Percentiles rank a stretch among this genome's conserved stretches.
These are phyloP conservation scores for Megalurothrips usitatus DNA, from an alignment of 2,888 invertebrate species.

Conservation along the genomic window DNA sequence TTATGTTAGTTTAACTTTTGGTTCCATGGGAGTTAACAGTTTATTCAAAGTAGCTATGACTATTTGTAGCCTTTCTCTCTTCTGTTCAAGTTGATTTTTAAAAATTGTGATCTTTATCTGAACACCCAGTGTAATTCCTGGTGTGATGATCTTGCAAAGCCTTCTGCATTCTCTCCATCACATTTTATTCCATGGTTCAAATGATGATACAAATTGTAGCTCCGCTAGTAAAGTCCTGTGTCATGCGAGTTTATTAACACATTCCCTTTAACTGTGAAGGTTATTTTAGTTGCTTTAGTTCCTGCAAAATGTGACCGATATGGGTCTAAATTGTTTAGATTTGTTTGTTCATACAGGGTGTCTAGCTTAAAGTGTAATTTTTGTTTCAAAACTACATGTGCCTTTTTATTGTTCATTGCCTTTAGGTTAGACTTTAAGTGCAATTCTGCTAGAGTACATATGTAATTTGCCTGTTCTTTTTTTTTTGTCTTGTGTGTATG, in stretches of 20 bases:
- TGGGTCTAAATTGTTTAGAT: background rate
- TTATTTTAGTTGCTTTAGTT: background rate
- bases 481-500: background rate
- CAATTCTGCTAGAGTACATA: background rate
- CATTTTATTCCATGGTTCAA: background rate
- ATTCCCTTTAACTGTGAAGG: background rate
- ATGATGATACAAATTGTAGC: background rate
- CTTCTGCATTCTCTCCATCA: conserved; percentile 2
- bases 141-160: background rate
- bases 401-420: conserved; percentile 14
- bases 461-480: background rate
- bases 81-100: background rate
- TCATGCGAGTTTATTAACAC: background rate
- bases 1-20: no score
- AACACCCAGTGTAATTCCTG: background rate
- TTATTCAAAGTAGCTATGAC: background rate
- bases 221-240: background rate
- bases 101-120: background rate
- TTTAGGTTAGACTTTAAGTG: background rate
- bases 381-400: conserved; percentile 3
- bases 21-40: no score
- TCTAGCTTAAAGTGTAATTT: conserved; percentile 5
- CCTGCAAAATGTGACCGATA: background rate
- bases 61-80: background rate
- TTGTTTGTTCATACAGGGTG: conserved; percentile 7